These are phyloP conservation scores for Hippolais icterina DNA, from an alignment of 2,113 vertebrate genomes.

Conservation along the genomic window DNA sequence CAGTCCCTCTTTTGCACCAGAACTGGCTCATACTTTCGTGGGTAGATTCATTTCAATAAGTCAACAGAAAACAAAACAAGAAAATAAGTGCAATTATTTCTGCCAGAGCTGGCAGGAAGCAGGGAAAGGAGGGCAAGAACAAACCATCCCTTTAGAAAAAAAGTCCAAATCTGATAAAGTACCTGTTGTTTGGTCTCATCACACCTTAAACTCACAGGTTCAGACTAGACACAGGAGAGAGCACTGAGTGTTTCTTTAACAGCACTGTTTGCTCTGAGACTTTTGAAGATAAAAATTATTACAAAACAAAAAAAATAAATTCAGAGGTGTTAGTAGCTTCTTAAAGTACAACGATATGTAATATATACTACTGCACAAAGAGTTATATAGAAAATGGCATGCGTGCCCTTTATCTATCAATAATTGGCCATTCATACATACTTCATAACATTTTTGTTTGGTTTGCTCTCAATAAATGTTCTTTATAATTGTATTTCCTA, in stretches of 20 bases:
- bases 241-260: background rate
- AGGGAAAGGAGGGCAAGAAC: background rate
- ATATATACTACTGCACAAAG: background rate
- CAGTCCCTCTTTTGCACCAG: background rate
- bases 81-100: background rate
- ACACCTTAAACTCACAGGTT: background rate
- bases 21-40: background rate
- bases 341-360: background rate
- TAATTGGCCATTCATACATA: background rate
- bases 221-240: background rate
- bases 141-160: background rate
- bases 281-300: background rate
- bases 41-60: background rate
- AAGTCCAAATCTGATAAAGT: background rate
- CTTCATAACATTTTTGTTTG: background rate
- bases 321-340: background rate
- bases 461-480: background rate
- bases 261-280: background rate
- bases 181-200: background rate
- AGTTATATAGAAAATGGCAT: background rate
- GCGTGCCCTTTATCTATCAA: background rate
- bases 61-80: background rate
- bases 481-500: background rate
- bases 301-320: background rate
- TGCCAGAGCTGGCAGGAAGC: background rate